These are phyloP conservation scores for Cygnus atratus DNA, from an alignment of 2,113 vertebrate genomes.

Conservation along the genomic window DNA sequence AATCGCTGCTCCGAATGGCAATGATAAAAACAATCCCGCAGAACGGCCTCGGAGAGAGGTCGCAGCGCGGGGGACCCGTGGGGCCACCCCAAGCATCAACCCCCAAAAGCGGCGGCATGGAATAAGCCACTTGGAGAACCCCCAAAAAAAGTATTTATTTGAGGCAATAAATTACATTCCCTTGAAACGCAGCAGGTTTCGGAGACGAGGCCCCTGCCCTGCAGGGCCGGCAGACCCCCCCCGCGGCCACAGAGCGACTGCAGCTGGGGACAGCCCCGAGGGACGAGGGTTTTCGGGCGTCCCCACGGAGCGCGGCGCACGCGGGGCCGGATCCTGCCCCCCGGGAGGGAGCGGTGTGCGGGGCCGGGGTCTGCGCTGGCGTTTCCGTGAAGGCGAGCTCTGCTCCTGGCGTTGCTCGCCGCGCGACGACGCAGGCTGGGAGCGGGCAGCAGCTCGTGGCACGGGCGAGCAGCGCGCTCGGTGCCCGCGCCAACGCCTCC, in stretches of 20 bases:
- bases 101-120: neutral
- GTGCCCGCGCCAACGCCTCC: fast-evolving
- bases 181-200: neutral
- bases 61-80: neutral
- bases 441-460: neutral
- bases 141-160: slow-evolving; percentile 8
- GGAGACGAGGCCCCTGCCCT: neutral
- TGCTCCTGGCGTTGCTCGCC: neutral
- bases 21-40: neutral
- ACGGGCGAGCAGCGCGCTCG: fast-evolving
- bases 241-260: fast-evolving
- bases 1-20: neutral
- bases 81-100: neutral
- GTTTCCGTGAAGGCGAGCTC: neutral
- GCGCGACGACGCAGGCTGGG: neutral
- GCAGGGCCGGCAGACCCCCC: neutral
- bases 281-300: neutral
- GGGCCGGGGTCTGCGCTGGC: neutral
- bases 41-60: neutral
- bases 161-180: slow-evolving; percentile 57
- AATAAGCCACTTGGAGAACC: neutral
- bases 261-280: too few relatives aligned
- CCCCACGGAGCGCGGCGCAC: neutral
- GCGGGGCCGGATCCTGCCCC: neutral
- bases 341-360: neutral